Evolutionary conservation across 2,797 vertebrate genomes (phyloP).

Genomic region (Gambusia yucatana): DNA sequence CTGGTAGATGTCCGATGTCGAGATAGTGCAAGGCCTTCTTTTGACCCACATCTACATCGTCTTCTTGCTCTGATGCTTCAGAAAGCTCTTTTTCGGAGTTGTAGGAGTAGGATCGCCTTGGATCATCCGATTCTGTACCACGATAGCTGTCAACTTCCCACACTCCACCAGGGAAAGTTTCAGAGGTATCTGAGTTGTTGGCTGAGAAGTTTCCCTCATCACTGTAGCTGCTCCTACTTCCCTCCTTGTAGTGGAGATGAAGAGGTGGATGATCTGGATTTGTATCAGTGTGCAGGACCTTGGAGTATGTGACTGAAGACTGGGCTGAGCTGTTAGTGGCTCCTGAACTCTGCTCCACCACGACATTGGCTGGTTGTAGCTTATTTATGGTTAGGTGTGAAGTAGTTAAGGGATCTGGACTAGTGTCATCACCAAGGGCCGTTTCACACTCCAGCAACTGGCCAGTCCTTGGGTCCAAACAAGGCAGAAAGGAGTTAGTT

Average conservation of each 20-base stretch:
- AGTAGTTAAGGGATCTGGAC: slow-evolving; percentile 36
- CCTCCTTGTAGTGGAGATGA: slow-evolving; percentile 59
- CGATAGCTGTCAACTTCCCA: slow-evolving; percentile 81
- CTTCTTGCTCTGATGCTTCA: slow-evolving; percentile 80
- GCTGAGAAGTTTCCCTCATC: slow-evolving; percentile 80
- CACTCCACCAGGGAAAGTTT: slow-evolving; percentile 72
- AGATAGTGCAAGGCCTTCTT: slow-evolving; percentile 82
- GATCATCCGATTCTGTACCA: slow-evolving; percentile 62
- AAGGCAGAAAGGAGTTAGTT: slow-evolving; percentile 15
- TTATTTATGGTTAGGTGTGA: slow-evolving; percentile 11
- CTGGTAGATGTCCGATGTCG: slow-evolving; percentile 68
- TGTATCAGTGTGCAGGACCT: slow-evolving; percentile 67
- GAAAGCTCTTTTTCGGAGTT: slow-evolving; percentile 88
- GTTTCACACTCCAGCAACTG: slow-evolving; percentile 35
- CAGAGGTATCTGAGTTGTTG: slow-evolving; percentile 81
- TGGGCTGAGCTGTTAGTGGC: slow-evolving; percentile 61
- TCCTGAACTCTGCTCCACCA: slow-evolving; percentile 22
- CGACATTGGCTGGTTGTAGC: slow-evolving; percentile 2
- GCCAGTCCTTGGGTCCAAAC: slow-evolving; percentile 14
- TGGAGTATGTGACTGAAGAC: slow-evolving; percentile 84
- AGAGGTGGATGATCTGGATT: slow-evolving; percentile 45
- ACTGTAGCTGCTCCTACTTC: slow-evolving; percentile 71
- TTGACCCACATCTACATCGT: slow-evolving; percentile 48
- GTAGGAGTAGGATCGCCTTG: slow-evolving; percentile 75
- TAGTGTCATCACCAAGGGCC: slow-evolving; percentile 47